Evolutionary conservation across 1,140 invertebrate genomes (phyloP), one percentile per base, ranked within the genome.

Genomic region (Pseudomyrmex gracilis): DNA sequence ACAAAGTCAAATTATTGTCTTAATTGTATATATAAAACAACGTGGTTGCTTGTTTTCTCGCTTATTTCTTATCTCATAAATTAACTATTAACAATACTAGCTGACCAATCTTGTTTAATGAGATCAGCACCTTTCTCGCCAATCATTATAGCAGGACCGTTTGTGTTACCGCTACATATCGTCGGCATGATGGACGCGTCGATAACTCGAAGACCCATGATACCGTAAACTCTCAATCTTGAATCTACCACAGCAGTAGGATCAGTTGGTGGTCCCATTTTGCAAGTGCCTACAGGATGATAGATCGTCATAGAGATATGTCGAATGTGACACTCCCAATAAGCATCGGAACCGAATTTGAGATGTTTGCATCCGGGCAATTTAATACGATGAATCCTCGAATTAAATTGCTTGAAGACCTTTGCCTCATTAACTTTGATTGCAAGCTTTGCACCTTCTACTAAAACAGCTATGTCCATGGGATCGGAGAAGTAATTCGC

Each of bases 121-220:
- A 98, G 93, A 94, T 98, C 97, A 0, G 97, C 95, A 2, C 97
- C 97, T 93, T 97, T 98, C 90, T 98, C 98, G 0, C 95, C 98
- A 47, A 98, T 97, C 97, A 98, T 98, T 57, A 98, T 97, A 7
- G 96, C 95, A 2, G 98, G 97, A 0, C 97, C 97, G 93, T 98
- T 98, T 0, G 97, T 98, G 89, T 98, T 98, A 2, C 97, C 97
- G 85, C 96, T 91, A 7, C 95, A 95, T 74, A 98, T 97, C 0
- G 96, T 97, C 0, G 98, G 98, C 97, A 98, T 98, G 77, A 98
- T 97, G 73, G 97, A 98, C 7, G 97, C 97, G 91, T 98, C 98
- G 58, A 98, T 97, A 13, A 98, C 97, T 57, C 98, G 94, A 4
- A 98, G 93, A 17, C 97, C 97, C 45, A 95, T 91, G 0, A 98